Percentiles rank a stretch among this genome's conserved stretches.
These are phyloP conservation scores for Ophion ventricosus DNA, from an alignment of 2,888 invertebrate species.

Conservation along the genomic window DNA sequence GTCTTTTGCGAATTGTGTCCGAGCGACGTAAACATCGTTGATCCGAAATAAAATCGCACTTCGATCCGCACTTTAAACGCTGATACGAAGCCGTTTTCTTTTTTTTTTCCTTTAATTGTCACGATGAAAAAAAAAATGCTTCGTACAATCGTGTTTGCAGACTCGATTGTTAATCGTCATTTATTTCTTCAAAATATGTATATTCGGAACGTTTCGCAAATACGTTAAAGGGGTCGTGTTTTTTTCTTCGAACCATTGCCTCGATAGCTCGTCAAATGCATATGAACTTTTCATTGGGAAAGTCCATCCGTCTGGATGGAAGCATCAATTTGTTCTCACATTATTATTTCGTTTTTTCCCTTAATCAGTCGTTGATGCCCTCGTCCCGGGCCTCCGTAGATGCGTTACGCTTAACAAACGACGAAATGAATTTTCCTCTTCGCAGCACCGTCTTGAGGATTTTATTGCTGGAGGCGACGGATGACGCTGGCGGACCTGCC, in stretches of 20 bases:
- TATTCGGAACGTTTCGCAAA: too few relatives aligned
- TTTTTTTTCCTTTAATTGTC: neutral
- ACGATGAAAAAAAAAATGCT: neutral
- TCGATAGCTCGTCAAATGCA: slow-evolving; percentile 4
- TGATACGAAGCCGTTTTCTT: neutral
- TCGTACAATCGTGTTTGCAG: neutral
- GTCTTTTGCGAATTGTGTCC: neutral
- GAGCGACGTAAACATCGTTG: neutral
- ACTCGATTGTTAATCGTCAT: neutral
- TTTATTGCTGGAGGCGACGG: slow-evolving; percentile 58
- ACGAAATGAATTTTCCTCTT: slow-evolving; percentile 76
- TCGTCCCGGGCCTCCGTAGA: slow-evolving; percentile 76
- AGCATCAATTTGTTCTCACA: slow-evolving; percentile 14
- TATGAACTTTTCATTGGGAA: slow-evolving; percentile 34
- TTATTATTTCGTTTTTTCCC: slow-evolving; percentile 12
- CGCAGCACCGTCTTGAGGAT: slow-evolving; percentile 79
- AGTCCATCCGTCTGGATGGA: slow-evolving; percentile 49
- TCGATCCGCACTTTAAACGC: neutral
- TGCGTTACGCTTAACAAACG: slow-evolving; percentile 75
- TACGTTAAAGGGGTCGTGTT: neutral
- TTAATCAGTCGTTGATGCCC: slow-evolving; percentile 66
- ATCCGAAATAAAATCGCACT: neutral
- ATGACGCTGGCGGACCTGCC: slow-evolving; percentile 78
- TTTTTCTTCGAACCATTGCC: slow-evolving; percentile 5
- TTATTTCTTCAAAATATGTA: neutral